Conservation (phyloP, 2,113 vertebrate genomes). For the Colius striatus region DNA sequence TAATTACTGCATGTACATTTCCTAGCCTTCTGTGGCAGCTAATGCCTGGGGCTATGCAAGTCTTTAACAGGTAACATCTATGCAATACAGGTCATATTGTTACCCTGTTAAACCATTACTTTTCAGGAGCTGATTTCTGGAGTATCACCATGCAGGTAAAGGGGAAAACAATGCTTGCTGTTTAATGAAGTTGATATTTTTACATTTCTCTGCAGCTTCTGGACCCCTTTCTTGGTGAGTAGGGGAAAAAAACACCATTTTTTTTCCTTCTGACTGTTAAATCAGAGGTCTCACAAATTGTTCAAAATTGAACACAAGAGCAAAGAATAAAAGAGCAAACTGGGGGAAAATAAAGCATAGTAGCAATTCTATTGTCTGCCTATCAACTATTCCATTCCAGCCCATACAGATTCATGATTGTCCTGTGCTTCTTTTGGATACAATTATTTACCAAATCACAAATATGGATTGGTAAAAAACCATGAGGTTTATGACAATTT, state of each 20-base stretch:
- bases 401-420: neutral
- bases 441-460: neutral
- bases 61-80: neutral
- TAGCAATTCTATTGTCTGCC: neutral
- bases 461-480: neutral
- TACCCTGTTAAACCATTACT: neutral
- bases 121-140: neutral
- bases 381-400: neutral
- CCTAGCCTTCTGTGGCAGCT: neutral
- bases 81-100: neutral
- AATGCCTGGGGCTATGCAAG: neutral
- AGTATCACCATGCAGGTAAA: neutral
- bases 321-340: neutral
- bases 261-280: neutral
- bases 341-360: neutral
- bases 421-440: neutral
- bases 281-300: neutral
- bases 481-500: neutral
- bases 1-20: neutral
- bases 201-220: neutral
- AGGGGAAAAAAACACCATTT: neutral
- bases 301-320: neutral
- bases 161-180: neutral
- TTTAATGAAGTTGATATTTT: neutral
- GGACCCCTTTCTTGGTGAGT: neutral